Base-by-base conservation (phyloP, 2,113 vertebrate genomes). In the Oceanites oceanicus region DNA sequence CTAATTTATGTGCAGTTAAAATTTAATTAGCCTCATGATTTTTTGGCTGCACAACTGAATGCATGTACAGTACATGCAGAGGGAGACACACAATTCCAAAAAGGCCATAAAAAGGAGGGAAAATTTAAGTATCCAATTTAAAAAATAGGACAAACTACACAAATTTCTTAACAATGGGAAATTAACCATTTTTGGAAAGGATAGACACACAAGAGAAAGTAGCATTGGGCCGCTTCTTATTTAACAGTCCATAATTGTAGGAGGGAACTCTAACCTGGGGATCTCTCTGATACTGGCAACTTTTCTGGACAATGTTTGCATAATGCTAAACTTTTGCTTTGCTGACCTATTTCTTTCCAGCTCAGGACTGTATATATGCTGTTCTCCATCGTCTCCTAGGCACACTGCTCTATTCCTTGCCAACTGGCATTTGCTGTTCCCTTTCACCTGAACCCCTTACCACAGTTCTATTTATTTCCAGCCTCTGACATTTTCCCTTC, bases 1-100 rank as follows among this genome's bases (percentile, higher is more conserved):
- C 86, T 94, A 96, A 96, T 96, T 97, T 96, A 96, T 92, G 94
- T 94, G 88, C 95, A 94, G 94, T 79, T 96, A 94, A 93, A 93
- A 90, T 89, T 96, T 96, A 96, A 83, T 96, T 93, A 88, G 94
- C 79, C 72, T 94, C 92, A 92, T 72, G 87, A 90, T 92, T 89
- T 95, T 94, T 96, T 98, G 98, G 97, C 97, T 97, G 87, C 62
- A 92, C 36, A 86, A 63, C 23, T 32, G 86, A 83, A 83, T 88
- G 30, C 50, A 87, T 93, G 71, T 76, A 66, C 25, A 74, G 52
- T 88, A 68, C 88, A 95, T 94, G 91, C 91, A 96, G 84, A 90
- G 92, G 88, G 95, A 96, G 73, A 91, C 61, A 87, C n/a, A 95
- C 61, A 70, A 95, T 91, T 90, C 91, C 91, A 93, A 85, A 86